A percentile compares a stretch with the other conserved stretches of the same genome.
phyloP scores from a whole-genome alignment of 2,797 vertebrate genomes.

The Periparus ater region DNA sequence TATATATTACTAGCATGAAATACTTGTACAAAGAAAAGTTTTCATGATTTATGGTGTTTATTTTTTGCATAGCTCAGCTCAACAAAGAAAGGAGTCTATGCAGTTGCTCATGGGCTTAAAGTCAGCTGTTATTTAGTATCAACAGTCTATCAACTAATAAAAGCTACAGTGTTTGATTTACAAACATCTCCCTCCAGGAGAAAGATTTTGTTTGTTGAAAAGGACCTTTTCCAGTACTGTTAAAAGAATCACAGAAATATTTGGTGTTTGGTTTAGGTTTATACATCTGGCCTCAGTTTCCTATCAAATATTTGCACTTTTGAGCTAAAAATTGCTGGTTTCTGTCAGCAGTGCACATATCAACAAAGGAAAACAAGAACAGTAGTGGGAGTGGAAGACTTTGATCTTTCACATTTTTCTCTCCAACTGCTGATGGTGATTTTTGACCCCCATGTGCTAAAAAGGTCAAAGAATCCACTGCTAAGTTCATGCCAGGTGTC shows the following conservation, averaged over 20 bases:
- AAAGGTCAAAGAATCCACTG: conserved; percentile 41
- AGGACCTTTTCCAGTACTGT: conserved; percentile 22
- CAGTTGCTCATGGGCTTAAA: conserved; percentile 28
- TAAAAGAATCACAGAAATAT: conserved; percentile 46
- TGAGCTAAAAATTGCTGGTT: conserved; percentile 43
- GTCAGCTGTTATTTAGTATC: conserved; percentile 57
- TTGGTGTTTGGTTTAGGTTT: conserved; percentile 57
- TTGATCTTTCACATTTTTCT: conserved; percentile 65
- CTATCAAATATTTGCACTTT: conserved; percentile 67
- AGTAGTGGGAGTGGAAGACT: conserved; percentile 55
- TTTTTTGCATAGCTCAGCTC: conserved; percentile 43
- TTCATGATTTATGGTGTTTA: conserved; percentile 57
- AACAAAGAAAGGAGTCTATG: conserved; percentile 2
- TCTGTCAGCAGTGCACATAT: conserved; percentile 41
- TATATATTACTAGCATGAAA: neutral
- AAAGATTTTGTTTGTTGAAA: conserved; percentile 45
- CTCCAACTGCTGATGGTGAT: conserved; percentile 19
- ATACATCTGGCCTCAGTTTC: conserved; percentile 64
- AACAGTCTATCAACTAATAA: conserved; percentile 51
- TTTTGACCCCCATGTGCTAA: conserved; percentile 47
- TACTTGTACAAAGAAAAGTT: conserved; percentile 22
- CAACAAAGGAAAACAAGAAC: conserved; percentile 63
- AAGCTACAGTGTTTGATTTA: conserved; percentile 38
- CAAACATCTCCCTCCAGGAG: conserved; percentile 15
- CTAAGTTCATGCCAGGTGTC: conserved; percentile 54